phyloP scores from a whole-genome alignment of 1,140 invertebrate species.

The Chymomyza costata region DNA sequence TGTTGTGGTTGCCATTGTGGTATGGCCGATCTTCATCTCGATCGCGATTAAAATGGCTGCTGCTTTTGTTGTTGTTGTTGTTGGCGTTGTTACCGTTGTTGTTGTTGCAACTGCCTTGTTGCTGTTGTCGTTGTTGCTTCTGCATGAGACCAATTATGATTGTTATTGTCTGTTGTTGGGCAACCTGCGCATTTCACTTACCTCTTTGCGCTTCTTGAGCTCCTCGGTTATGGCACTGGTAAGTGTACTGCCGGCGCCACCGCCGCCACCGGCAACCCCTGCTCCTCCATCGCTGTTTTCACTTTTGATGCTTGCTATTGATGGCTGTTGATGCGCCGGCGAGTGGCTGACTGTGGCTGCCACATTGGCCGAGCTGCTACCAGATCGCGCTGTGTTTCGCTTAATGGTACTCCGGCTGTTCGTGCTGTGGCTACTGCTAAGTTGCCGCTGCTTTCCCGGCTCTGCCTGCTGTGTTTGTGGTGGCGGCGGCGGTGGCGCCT shows the following conservation, averaged over 20 bases:
- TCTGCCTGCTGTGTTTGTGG: constrained; percentile 6
- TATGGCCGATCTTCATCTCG: constrained; percentile 22
- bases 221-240: constrained; percentile 79
- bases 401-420: constrained; percentile 46
- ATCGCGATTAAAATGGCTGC: constrained; percentile 26
- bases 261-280: constrained; percentile 12
- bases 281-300: constrained; percentile 1
- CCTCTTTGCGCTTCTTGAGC: constrained; percentile 79
- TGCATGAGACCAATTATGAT: background rate
- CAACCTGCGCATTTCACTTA: constrained; percentile 46
- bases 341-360: constrained; percentile 35
- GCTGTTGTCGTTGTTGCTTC: constrained; percentile 16
- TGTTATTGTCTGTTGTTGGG: constrained; percentile 10
- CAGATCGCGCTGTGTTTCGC: constrained; percentile 8
- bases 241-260: constrained; percentile 46
- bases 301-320: constrained; percentile 1
- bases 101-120: constrained; percentile 4
- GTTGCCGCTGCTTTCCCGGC: constrained; percentile 9
- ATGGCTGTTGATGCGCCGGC: constrained; percentile 16
- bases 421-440: constrained; percentile 16
- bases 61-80: constrained; percentile 28
- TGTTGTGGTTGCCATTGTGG: constrained; percentile 37
- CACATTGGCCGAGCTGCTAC: background rate
- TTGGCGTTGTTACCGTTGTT: constrained; percentile 15
- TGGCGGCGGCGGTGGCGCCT: constrained; percentile 33